Evolutionary conservation across 2,888 invertebrate genomes (phyloP), one percentile per base, ranked within the genome.

Genomic region (Danaus chrysippus): DNA sequence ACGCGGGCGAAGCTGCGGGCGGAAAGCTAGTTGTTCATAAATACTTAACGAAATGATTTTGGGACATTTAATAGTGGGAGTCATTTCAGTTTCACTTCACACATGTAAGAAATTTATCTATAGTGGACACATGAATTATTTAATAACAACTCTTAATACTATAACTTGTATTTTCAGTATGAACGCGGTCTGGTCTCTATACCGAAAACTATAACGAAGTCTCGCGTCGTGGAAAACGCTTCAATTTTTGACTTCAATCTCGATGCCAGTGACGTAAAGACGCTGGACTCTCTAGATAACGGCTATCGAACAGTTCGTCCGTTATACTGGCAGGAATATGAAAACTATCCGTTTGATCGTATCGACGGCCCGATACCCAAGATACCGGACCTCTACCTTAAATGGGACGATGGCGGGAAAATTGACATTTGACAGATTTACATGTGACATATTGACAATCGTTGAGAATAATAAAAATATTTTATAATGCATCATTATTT

Each of bases 361-460:
- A 15, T 75, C 0, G 62, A 70, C 5, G 43, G 10, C 6, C 70
- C 60, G 6, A 54, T 61, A 8, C 61, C 70, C 17, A 73, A 71
- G 10, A 74, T 78, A 9, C 80, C 81, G 0, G 17, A 66, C 41
- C 59, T 72, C 1, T 52, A 78, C 12, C 64, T 61, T n/a, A 74
- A 71, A 19, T 82, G 82, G 82, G 79, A 78, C 54, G 78, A 82
- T 68, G 78, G 80, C 15, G 72, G 68, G 0, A 76, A 77, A 46
- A 63, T 64, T 53, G 76, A 78, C 57, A 73, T 78, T 41, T 76
- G 77, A 17, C 76, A 59, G 1, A 34, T 5, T 5, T 5, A 34
- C 23, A 69, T 93, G n/a, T n/a, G n/a, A n/a, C n/a, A n/a, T n/a
- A n/a, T 63, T 86, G 92, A 75, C 73, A 83, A 57, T 71, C 52